Base-by-base conservation (phyloP, 2,797 vertebrate species). In the Parauchenoglanis punctatus region DNA sequence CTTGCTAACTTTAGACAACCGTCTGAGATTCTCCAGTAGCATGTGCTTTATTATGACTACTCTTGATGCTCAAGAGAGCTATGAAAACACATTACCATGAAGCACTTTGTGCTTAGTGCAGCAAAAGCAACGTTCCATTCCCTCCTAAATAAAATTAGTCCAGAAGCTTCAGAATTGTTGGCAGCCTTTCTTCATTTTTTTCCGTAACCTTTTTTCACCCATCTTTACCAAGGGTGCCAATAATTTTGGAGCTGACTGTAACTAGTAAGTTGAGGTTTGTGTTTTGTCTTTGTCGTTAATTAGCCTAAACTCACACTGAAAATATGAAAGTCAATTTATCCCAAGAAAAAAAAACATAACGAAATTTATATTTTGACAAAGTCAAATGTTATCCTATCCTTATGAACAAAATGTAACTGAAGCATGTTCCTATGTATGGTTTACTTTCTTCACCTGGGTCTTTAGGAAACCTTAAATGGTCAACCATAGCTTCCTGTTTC, bases 41-140 rank as follows among this genome's bases (percentile, higher is more conserved):
- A 25, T 78, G 31, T 40, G 61, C 20, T 54, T 73, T 46, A 67
- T 88, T 52, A 56, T 28, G 44, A 73, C 54, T 63, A 56, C 61
- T 85, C 25, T 28, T 28, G 78, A 81, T 61, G 58, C 58, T 44
- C 78, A 44, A 25, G 58, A 81, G 78, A 81, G 58, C 80, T 63
- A 63, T 63, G 80, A 81, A 81, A 49, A 63, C 3, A 35, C 80
- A 46, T 81, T 63, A 46, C 1, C 40, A 63, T 46, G 12, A 81
- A 81, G 40, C 58, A 46, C 40, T 15, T 23, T n/a, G 40, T 35
- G 54, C 76, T 58, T 40, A 63, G 40, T n/a, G 40, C 58, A 81
- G 35, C 75, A 78, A 8, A 44, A 23, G 18, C 35, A 63, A 44
- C 0, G 2, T 61, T 81, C 58, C 35, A 40, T 40, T 40, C 56